Evolutionary conservation across 2,797 vertebrate species (phyloP), one percentile per base, ranked within the genome.

Genomic region (Gallinago nigripennis): DNA sequence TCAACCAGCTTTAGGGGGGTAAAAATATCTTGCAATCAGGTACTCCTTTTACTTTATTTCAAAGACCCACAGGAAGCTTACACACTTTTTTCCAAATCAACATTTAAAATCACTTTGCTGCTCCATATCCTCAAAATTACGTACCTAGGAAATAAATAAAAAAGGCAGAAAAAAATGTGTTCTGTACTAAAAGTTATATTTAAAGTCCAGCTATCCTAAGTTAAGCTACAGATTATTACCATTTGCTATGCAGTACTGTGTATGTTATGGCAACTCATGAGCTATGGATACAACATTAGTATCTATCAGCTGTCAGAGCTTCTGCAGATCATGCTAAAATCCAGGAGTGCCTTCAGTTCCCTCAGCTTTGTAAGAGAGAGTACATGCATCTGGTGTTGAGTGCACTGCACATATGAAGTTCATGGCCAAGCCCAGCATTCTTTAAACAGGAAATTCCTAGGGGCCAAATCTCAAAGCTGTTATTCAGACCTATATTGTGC

Each of bases 381-480:
- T 37, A 46, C 57, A 78, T 0, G n/a, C 82, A 87, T 94, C 86
- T 94, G 89, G 84, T 0, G 0, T 12, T 68, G 50, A 54, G 89
- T 33, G 41, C 0, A 0, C 30, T 68, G 46, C 86, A 58, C 57
- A 53, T 45, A 89, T 0, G 1, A 85, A 91, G 84, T 89, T 93
- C 91, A 83, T 85, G 89, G 93, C 84, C 95, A 95, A 93, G 65
- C 87, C 86, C 65, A 85, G 92, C 28, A 69, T 57, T 95, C 88
- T 76, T 96, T 90, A 96, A 89, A 89, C 94, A 96, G 94, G 94
- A 96, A 95, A 97, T 95, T 96, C 92, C 84, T 43, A 83, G 71
- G 19, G 94, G 89, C 91, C 84, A 93, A 94, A 95, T 90, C 92
- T 92, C 78, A 92, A 95, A 71, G 88, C 28, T 58, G 54, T 73